Evolutionary conservation across 2,888 invertebrate species (phyloP).

Genomic region (Drosophila anomalipes): DNA sequence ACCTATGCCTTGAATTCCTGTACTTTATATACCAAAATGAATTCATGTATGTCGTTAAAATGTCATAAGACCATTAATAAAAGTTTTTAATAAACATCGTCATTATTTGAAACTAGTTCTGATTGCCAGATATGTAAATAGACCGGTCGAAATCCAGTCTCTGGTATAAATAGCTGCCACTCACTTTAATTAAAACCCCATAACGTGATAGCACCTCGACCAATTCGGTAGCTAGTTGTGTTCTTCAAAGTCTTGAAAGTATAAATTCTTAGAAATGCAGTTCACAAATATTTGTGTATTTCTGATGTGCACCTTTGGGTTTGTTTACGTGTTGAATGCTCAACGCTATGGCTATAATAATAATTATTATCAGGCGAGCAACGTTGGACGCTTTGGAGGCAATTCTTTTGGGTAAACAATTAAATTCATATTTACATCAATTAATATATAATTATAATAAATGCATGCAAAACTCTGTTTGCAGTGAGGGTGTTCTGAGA

Average conservation of each 20-base stretch:
- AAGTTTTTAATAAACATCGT: constrained; percentile 10
- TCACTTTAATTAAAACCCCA: constrained; percentile 18
- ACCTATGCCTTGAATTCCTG: neutral
- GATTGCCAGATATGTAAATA: constrained; percentile 19
- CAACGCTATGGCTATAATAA: constrained; percentile 10
- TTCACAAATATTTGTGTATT: constrained; percentile 1
- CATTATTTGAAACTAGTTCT: constrained; percentile 41
- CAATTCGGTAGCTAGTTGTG: constrained; percentile 24
- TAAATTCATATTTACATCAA: too few relatives aligned
- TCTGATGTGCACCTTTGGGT: constrained; percentile 12
- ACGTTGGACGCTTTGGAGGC: constrained; percentile 13
- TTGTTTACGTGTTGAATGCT: constrained; percentile 15
- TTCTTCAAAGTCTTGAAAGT: constrained; percentile 3
- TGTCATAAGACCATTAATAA: constrained; percentile 4
- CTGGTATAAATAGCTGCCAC: constrained; percentile 48
- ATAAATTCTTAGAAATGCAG: constrained; percentile 14
- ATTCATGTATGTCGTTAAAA: constrained; percentile 17
- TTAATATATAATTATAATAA: neutral
- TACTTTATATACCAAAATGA: neutral
- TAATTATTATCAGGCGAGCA: constrained; percentile 14
- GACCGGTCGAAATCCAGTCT: constrained; percentile 35
- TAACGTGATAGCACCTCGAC: constrained; percentile 15
- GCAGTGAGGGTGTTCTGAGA: constrained; percentile 38
- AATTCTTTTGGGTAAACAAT: constrained; percentile 36
- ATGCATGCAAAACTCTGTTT: neutral